Evolutionary conservation across 2,113 vertebrate genomes (phyloP).

Genomic region (Cathartes aura): DNA sequence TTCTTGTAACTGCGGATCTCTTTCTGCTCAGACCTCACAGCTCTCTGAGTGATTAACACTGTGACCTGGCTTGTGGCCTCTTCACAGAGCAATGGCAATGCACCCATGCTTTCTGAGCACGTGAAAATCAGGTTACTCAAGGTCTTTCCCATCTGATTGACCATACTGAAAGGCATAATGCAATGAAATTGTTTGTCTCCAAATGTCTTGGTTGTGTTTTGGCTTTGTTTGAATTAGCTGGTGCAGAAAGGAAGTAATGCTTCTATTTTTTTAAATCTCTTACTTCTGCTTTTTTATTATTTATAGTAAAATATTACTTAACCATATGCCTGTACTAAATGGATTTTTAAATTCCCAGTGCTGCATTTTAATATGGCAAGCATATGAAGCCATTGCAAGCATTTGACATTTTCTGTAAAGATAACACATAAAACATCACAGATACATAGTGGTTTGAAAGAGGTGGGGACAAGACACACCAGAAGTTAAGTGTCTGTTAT

Average conservation of each 20-base stretch:
- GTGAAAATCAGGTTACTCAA: background rate
- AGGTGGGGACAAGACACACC: background rate
- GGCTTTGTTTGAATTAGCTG: background rate
- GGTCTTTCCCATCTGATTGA: background rate
- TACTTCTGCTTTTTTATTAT: constrained; percentile 21
- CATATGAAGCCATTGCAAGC: background rate
- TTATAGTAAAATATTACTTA: background rate
- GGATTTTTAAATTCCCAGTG: background rate
- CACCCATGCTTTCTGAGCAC: background rate
- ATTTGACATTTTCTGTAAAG: background rate
- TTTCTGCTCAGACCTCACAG: background rate
- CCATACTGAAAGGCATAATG: background rate
- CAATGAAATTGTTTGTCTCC: background rate
- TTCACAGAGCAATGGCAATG: background rate
- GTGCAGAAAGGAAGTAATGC: background rate
- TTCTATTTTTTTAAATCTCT: background rate
- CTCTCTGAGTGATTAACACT: background rate
- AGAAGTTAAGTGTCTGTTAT: background rate
- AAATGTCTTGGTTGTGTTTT: background rate
- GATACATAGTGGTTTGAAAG: background rate
- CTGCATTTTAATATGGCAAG: background rate
- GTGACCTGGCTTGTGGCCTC: background rate
- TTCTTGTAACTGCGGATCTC: background rate
- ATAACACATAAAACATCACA: background rate
- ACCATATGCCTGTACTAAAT: background rate